Base-by-base conservation (phyloP, 2,888 invertebrate species). In the Labia minor region DNA sequence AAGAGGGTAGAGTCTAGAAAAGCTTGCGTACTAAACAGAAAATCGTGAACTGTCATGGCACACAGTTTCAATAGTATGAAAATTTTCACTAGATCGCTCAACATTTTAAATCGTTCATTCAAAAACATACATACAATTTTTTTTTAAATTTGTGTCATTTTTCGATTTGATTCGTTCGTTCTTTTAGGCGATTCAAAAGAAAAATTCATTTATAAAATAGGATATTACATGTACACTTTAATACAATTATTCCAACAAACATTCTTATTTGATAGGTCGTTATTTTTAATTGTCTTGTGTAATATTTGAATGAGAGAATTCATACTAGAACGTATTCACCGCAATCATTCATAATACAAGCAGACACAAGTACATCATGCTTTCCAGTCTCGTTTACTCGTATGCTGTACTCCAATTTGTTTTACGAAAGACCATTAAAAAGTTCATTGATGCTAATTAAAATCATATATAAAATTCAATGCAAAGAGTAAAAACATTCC, bases 41-140 rank as follows among this genome's bases (percentile, higher is more conserved):
- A 62, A 19, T 65, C 37, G 49, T 61, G 21, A 61, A 21, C 68
- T 66, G 66, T 68, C 67, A 68, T 68, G 67, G 67, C 67, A 68
- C 67, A 63, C 67, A 68, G 19, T 21, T 49, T 18, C 49, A 49
- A 49, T 49, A 8, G 3, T 49, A n/a, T 49, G 14, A 49, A 49
- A 49, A 49, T 49, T 49, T 49, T 49, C 49, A 49, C 49, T 49
- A 49, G 49, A 49, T 49, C 49, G 49, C 49, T 14, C 49, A 49
- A 49, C 49, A 49, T 49, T 49, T 49, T 49, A n/a, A n/a, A 49
- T 3, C 49, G 14, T 49, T 49, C 49, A 49, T 14, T 10, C 49
- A 49, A 49, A 33, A 11, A 49, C 49, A n/a, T 10, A 8, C 49
- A 49, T 49, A 49, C 49, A 11, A 10, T 49, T 49, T 49, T 49